Conservation (phyloP, 2,113 vertebrate genomes). For the Tiliqua scincoides region DNA sequence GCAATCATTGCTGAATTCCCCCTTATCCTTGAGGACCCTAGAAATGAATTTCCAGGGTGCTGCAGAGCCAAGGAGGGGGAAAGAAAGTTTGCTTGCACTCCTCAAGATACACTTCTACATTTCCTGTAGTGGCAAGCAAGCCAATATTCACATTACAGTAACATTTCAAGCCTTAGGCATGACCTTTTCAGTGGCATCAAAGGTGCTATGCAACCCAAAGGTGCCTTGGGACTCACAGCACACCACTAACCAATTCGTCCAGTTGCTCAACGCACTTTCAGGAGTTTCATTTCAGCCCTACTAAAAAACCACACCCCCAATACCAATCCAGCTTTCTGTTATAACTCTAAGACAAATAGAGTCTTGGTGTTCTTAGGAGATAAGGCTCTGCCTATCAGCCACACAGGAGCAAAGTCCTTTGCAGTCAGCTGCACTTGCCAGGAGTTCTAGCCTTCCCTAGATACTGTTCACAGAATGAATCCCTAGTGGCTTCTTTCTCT, state of each 20-base stretch:
- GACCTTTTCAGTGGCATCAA: too few relatives aligned
- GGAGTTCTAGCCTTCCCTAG: neutral
- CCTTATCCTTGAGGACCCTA: too few relatives aligned
- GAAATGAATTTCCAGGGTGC: too few relatives aligned
- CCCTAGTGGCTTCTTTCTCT: neutral
- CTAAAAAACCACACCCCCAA: neutral
- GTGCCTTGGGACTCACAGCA: neutral
- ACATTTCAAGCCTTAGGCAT: neutral
- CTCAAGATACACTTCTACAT: neutral
- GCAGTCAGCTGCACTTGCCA: fast-evolving
- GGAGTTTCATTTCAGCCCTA: neutral
- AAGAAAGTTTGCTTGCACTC: too few relatives aligned
- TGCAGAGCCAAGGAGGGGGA: too few relatives aligned
- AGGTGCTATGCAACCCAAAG: neutral
- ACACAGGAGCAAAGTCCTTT: conserved; percentile 68
- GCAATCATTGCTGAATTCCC: too few relatives aligned
- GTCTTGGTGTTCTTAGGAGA: conserved; percentile 41
- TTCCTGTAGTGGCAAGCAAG: neutral
- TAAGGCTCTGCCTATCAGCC: conserved; percentile 44
- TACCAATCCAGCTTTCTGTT: neutral
- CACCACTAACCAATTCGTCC: neutral
- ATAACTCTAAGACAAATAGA: conserved; percentile 64
- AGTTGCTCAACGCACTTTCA: neutral
- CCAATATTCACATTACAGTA: neutral
- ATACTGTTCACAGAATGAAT: neutral